Percentiles rank a stretch among this genome's conserved stretches.
phyloP scores from a whole-genome alignment of 2,888 invertebrate species.

The Xestoiulus laeticollis region DNA sequence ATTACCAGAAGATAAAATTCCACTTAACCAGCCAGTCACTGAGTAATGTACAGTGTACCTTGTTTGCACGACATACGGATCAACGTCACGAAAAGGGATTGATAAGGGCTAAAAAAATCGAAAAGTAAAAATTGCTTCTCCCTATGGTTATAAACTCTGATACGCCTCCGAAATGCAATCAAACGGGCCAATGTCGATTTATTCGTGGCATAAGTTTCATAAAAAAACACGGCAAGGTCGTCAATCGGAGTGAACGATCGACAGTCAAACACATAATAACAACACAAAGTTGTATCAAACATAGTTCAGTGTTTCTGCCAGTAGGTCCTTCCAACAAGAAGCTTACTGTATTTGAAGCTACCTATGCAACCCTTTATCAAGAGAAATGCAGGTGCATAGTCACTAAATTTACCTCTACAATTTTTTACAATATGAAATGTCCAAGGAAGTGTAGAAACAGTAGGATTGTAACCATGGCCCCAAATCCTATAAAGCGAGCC shows the following conservation, averaged over 20 bases:
- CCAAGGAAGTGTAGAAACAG: too few species aligned
- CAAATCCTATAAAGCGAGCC: too few species aligned
- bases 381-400: too few species aligned
- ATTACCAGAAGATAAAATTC: conserved; percentile 17
- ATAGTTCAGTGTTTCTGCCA: too few species aligned
- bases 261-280: not conserved
- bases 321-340: too few species aligned
- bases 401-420: too few species aligned
- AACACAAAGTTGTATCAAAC: too few species aligned
- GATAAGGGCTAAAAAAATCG: not conserved
- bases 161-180: not conserved
- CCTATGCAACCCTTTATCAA: too few species aligned
- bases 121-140: not conserved
- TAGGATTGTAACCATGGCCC: too few species aligned
- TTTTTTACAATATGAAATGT: too few species aligned
- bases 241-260: not conserved
- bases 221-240: not conserved
- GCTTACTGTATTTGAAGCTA: too few species aligned
- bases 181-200: not conserved
- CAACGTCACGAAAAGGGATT: not conserved
- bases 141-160: not conserved
- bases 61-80: not conserved
- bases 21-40: not conserved
- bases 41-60: too few species aligned
- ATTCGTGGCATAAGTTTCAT: not conserved